phyloP scores from a whole-genome alignment of 2,888 invertebrate species.

The Andrena hattorfiana region DNA sequence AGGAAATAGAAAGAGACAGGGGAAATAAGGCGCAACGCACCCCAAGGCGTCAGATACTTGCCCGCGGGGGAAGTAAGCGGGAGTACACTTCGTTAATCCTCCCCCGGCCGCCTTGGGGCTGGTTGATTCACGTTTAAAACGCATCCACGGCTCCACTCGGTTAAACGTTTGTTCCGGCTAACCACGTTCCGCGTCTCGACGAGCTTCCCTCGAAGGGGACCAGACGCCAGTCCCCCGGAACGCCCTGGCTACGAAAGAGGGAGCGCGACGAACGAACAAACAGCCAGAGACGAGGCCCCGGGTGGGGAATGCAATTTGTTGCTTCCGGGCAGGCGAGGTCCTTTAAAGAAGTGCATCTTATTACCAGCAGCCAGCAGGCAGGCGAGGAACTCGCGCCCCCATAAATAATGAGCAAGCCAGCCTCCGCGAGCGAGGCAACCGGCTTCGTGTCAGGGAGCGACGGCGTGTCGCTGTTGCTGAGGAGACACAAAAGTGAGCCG shows the following conservation, averaged over 20 bases:
- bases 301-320: conserved; percentile 69
- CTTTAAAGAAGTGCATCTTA: conserved; percentile 75
- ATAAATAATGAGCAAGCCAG: conserved; percentile 71
- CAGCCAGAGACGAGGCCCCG: conserved; percentile 5
- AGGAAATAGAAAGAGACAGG: background rate
- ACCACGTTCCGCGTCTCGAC: conserved; percentile 54
- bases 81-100: conserved; percentile 46
- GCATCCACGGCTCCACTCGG: conserved; percentile 46
- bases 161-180: conserved; percentile 69
- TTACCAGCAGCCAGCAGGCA: conserved; percentile 61
- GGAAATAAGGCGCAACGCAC: background rate
- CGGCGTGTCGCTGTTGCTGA: conserved; percentile 20
- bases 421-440: conserved; percentile 22
- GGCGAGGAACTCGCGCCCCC: conserved; percentile 69
- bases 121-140: conserved; percentile 50
- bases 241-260: background rate
- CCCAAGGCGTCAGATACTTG: background rate
- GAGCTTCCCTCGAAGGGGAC: conserved; percentile 26
- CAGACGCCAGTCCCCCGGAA: conserved; percentile 9
- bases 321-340: conserved; percentile 66
- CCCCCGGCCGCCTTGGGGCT: background rate
- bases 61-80: background rate
- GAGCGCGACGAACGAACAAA: background rate
- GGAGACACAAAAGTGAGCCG: conserved; percentile 63
- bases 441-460: conserved; percentile 5